These are phyloP conservation scores for Conomelus anceps DNA, from an alignment of 2,888 invertebrate genomes.

Conservation along the genomic window DNA sequence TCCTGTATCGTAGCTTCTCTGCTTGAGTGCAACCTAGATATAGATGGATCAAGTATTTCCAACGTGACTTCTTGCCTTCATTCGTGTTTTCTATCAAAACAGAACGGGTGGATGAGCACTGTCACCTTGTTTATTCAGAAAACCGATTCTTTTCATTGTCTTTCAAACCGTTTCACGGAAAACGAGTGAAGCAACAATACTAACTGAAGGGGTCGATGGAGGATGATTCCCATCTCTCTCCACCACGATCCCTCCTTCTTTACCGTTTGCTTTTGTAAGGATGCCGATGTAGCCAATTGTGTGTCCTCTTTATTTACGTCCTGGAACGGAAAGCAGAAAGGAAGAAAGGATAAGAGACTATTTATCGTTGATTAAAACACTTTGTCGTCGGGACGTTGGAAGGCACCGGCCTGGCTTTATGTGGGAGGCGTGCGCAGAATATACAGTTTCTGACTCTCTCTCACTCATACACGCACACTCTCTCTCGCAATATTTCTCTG, in stretches of 20 bases:
- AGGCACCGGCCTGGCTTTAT: constrained; percentile 1
- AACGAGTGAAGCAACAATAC: background rate
- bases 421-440: constrained; percentile 3
- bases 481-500: background rate
- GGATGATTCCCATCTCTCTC: background rate
- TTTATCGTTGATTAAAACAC: constrained; percentile 14
- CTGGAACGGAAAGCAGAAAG: background rate
- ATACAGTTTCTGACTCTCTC: background rate
- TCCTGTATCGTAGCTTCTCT: background rate
- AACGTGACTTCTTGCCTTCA: background rate
- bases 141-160: constrained; percentile 7
- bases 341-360: constrained; percentile 7
- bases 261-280: background rate
- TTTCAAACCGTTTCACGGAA: background rate
- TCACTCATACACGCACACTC: background rate
- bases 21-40: background rate
- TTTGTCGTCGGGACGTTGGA: constrained; percentile 7
- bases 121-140: constrained; percentile 1
- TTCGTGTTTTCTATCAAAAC: background rate
- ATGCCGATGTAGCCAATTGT: constrained; percentile 4
- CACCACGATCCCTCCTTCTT: too few species aligned
- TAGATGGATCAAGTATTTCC: background rate
- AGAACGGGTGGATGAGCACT: background rate
- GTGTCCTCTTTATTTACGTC: background rate
- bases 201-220: background rate